Conservation (phyloP, 2,888 invertebrate species). For the Mesopsocus fuscifrons region DNA sequence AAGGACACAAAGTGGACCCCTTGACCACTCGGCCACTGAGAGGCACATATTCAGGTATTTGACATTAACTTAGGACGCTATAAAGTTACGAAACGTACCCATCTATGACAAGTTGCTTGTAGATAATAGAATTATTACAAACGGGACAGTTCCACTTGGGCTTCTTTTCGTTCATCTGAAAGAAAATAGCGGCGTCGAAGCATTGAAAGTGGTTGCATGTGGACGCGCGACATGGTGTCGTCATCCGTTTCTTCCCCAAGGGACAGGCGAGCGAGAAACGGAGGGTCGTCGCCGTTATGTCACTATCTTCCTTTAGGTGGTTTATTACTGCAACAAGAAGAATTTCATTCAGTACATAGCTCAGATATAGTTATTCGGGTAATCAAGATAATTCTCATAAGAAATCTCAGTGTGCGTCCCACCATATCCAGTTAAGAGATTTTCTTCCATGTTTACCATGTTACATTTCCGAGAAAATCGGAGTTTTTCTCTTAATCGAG, state of each 20-base stretch:
- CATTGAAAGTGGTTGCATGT: conserved; percentile 32
- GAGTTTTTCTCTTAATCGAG: too few species aligned
- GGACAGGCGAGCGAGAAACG: conserved; percentile 14
- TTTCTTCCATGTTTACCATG: too few species aligned
- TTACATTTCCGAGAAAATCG: too few species aligned
- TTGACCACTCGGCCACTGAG: too few species aligned
- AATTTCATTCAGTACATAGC: conserved; percentile 9
- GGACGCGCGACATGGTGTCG: conserved; percentile 25
- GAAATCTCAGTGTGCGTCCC: too few species aligned
- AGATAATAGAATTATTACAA: conserved; percentile 29
- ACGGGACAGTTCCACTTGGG: conserved; percentile 35
- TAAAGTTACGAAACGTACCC: too few species aligned
- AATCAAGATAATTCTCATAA: conserved; percentile 5
- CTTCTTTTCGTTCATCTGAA: conserved; percentile 34
- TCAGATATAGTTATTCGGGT: not conserved
- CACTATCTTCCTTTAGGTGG: conserved; percentile 73
- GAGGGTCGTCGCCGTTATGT: too few species aligned
- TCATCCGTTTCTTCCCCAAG: conserved; percentile 20
- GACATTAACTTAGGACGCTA: too few species aligned
- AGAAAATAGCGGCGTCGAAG: conserved; percentile 29
- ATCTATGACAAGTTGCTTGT: conserved; percentile 29
- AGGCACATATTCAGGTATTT: too few species aligned
- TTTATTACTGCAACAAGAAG: conserved; percentile 50
- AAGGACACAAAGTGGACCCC: too few species aligned
- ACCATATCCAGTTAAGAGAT: too few species aligned